Percentiles rank a stretch among this genome's conserved stretches.
These are phyloP conservation scores for Anticlea derivata DNA, from an alignment of 2,888 invertebrate genomes.

Conservation along the genomic window DNA sequence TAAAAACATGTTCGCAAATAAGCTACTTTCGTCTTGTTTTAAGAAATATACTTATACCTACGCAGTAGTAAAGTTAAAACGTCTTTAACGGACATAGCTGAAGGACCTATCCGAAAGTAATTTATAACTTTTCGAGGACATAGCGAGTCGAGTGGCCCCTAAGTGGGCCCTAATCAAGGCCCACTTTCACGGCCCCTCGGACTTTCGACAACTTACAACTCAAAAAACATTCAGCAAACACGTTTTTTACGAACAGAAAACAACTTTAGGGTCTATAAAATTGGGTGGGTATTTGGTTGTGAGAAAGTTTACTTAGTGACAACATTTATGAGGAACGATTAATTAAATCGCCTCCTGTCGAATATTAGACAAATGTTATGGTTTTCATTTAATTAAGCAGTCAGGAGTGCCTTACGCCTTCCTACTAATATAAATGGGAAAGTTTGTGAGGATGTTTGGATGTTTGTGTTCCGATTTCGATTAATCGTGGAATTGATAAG, in stretches of 20 bases:
- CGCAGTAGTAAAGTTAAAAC: constrained; percentile 26
- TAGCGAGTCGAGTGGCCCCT: constrained; percentile 7
- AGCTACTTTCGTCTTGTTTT: not conserved
- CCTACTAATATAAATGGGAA: too few relatives aligned
- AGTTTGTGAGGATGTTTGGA: too few relatives aligned
- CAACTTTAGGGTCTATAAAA: constrained; percentile 2
- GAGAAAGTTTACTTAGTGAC: not conserved
- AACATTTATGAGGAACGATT: constrained; percentile 5
- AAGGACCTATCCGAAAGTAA: constrained; percentile 33
- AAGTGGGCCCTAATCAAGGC: constrained; percentile 17
- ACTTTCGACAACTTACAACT: constrained; percentile 6
- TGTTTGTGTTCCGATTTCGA: too few relatives aligned
- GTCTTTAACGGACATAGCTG: constrained; percentile 22
- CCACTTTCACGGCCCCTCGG: constrained; percentile 2
- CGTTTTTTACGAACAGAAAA: constrained; percentile 1
- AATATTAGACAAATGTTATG: constrained; percentile 5
- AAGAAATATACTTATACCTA: constrained; percentile 20
- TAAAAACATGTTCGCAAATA: too few relatives aligned
- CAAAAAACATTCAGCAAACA: constrained; percentile 1
- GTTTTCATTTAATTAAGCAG: constrained; percentile 8
- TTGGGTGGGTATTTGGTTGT: not conserved
- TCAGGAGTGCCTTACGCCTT: not conserved
- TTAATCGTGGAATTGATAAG: too few relatives aligned
- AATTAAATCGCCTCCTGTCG: constrained; percentile 9
- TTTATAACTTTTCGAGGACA: constrained; percentile 28